Evolutionary conservation across 1,140 invertebrate genomes (phyloP), one percentile per base, ranked within the genome.

Genomic region (Physella acuta): DNA sequence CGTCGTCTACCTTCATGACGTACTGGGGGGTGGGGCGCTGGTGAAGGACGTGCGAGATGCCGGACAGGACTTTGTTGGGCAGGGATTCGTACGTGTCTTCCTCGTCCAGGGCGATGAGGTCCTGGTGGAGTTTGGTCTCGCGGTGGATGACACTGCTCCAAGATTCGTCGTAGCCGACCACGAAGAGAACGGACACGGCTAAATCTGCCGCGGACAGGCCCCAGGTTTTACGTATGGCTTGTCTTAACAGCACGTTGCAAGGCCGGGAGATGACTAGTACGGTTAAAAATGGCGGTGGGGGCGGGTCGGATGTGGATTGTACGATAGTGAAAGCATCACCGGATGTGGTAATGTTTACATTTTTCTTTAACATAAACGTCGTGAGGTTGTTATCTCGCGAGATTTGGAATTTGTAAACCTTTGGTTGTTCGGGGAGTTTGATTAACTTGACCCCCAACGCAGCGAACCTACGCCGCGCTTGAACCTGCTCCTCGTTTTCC

Each of bases 11-110:
- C 76, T 88, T 88, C 67, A 88, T 75, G 34, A 88, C 71, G 69
- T 78, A 85, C 64, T 66, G 71, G 1, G 90, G 91, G 72, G 87
- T 85, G 68, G 73, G 73, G 79, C 84, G 89, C 82, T 90, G 87
- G 79, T 91, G 88, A 11, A 88, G 87, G 55, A 90, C 88, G 90
- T 92, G 94, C 79, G 92, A 91, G 28, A 94, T 87, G 3, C 89
- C 90, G 89, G 92, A 91, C 4, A 92, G 88, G 82, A 93, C 91
- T 83, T 95, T 95, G 76, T 93, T 92, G 1, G 93, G 93, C 83
- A 95, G 88, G 83, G 94, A 94, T 71, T 89, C 87, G 79, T 94
- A 94, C 24, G 88, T 87, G 85, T 95, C 93, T 16, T 87, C 69
- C 81, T 94, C 94, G 73, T 89, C 90, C 20, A 91, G 92, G 84